phyloP scores from a whole-genome alignment of 2,797 vertebrate genomes.

The Podarcis lilfordi region DNA sequence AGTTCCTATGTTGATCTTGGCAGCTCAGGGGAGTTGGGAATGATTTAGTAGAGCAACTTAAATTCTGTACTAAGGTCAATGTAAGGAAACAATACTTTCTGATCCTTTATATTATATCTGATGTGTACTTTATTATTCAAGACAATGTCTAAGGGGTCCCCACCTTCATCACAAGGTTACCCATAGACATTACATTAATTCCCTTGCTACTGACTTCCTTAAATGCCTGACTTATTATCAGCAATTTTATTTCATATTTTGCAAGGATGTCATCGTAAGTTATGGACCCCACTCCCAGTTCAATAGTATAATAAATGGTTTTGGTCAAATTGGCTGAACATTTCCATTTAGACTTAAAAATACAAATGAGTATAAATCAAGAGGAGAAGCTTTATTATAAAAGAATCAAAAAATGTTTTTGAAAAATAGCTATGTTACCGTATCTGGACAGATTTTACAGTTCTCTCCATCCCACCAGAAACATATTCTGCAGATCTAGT shows the following conservation, averaged over 20 bases:
- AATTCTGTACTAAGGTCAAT: constrained; percentile 20
- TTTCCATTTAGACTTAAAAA: background rate
- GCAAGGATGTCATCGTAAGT: constrained; percentile 25
- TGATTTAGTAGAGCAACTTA: constrained; percentile 36
- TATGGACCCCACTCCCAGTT: background rate
- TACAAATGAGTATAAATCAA: too few species aligned
- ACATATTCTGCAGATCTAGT: too few species aligned
- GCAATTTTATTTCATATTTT: constrained; percentile 19
- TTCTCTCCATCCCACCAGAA: too few species aligned
- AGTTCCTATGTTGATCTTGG: background rate
- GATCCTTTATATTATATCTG: background rate
- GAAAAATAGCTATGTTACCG: too few species aligned
- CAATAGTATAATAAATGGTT: background rate
- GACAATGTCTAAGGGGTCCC: background rate
- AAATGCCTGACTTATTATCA: constrained; percentile 16
- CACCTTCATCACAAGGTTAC: too few species aligned
- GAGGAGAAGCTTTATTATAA: too few species aligned
- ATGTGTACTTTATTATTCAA: constrained; percentile 46
- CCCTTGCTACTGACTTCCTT: background rate
- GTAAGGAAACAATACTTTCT: background rate
- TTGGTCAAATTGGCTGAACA: background rate
- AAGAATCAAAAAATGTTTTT: too few species aligned
- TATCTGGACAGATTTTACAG: too few species aligned
- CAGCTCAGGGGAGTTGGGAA: background rate
- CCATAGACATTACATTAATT: constrained; percentile 18